phyloP scores from a whole-genome alignment of 2,888 invertebrate genomes.

The Heliconius erato region DNA sequence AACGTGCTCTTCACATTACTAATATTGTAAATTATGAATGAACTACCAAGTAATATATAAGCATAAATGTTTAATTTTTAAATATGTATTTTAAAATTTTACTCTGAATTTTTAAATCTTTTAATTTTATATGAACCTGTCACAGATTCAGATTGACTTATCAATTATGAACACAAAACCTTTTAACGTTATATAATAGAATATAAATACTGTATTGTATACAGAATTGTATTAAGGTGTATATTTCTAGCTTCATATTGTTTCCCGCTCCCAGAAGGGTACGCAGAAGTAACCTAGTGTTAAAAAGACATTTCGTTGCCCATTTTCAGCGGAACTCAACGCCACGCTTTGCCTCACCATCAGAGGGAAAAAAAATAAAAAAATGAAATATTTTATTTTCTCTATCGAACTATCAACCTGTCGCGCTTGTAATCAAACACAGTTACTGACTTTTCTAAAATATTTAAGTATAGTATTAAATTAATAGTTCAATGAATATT shows the following conservation, averaged over 20 bases:
- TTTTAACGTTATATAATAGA: background rate
- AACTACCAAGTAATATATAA: background rate
- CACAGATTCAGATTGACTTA: background rate
- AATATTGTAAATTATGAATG: slow-evolving; percentile 9
- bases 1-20: slow-evolving; percentile 23
- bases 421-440: too few relatives aligned
- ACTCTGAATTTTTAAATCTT: background rate
- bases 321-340: too few relatives aligned
- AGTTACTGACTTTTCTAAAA: too few relatives aligned
- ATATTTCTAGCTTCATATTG: background rate
- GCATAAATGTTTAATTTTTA: background rate
- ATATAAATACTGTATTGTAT: background rate
- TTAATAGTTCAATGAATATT: too few relatives aligned
- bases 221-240: background rate
- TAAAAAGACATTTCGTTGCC: too few relatives aligned
- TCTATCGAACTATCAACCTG: too few relatives aligned
- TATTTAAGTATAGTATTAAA: too few relatives aligned
- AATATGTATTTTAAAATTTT: background rate
- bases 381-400: too few relatives aligned
- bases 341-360: too few relatives aligned
- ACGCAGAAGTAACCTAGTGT: too few relatives aligned
- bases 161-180: background rate
- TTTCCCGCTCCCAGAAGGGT: too few relatives aligned
- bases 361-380: too few relatives aligned
- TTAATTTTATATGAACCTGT: background rate